These are phyloP conservation scores for Riptortus pedestris DNA, from an alignment of 1,140 invertebrate species.

Conservation along the genomic window DNA sequence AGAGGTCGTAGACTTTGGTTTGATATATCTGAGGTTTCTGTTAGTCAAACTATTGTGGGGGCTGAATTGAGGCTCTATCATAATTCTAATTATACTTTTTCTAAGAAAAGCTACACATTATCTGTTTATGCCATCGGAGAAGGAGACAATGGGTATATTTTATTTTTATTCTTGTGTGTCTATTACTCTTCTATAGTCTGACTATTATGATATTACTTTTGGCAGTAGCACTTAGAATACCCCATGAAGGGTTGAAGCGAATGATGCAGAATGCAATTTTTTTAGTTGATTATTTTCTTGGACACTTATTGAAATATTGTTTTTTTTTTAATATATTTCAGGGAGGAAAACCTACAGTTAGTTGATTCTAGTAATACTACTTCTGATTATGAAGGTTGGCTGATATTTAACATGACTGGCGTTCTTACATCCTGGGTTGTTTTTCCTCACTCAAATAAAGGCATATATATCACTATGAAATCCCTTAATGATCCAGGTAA, in stretches of 20 bases:
- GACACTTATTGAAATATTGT: background rate
- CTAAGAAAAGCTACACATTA: constrained; percentile 41
- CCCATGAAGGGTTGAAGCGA: too few relatives aligned
- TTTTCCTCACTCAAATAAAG: constrained; percentile 67
- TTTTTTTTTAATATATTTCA: background rate
- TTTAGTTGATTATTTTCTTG: too few relatives aligned
- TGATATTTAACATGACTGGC: constrained; percentile 63
- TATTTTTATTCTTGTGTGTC: background rate
- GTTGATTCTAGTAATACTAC: constrained; percentile 54
- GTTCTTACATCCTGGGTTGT: constrained; percentile 65
- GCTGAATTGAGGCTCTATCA: constrained; percentile 72
- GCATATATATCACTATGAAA: constrained; percentile 65
- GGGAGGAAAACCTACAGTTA: constrained; percentile 46
- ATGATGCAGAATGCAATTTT: too few relatives aligned
- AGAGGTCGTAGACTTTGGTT: constrained; percentile 82
- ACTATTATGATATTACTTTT: background rate
- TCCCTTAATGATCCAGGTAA: background rate
- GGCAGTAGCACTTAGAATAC: too few relatives aligned
- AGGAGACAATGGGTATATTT: constrained; percentile 44
- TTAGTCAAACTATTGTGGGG: constrained; percentile 64
- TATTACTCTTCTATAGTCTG: background rate
- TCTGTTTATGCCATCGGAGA: constrained; percentile 47
- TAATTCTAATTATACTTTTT: constrained; percentile 32
- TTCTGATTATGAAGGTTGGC: constrained; percentile 56
- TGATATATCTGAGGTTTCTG: constrained; percentile 72